phyloP scores from a whole-genome alignment of 2,797 vertebrate species.

The Sebastes jordani region DNA sequence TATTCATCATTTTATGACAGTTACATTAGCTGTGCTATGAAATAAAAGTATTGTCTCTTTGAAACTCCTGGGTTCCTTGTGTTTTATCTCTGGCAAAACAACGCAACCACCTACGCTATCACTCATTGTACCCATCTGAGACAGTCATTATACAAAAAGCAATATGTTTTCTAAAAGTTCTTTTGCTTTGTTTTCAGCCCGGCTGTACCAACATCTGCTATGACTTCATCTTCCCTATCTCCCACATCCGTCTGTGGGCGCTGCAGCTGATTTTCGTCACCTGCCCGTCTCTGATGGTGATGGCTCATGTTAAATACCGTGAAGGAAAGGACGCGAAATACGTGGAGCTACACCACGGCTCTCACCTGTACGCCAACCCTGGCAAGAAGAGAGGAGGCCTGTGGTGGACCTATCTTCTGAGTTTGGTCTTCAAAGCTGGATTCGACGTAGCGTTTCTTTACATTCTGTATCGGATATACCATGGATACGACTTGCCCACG shows the following conservation, averaged over 20 bases:
- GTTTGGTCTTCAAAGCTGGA: conserved; percentile 86
- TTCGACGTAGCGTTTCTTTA: conserved; percentile 89
- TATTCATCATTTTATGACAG: conserved; percentile 5
- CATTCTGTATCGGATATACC: conserved; percentile 86
- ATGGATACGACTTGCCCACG: conserved; percentile 87
- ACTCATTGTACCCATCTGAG: background rate
- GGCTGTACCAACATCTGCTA: conserved; percentile 93
- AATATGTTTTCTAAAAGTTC: background rate
- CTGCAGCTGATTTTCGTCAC: conserved; percentile 97
- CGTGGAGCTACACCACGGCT: conserved; percentile 55
- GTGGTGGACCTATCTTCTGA: conserved; percentile 95
- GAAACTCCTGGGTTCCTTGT: background rate
- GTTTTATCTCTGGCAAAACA: background rate
- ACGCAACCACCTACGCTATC: background rate
- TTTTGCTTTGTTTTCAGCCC: conserved; percentile 66
- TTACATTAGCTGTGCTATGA: background rate
- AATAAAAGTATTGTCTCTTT: background rate
- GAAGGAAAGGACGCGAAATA: conserved; percentile 85
- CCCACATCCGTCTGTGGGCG: conserved; percentile 96
- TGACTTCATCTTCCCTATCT: conserved; percentile 92
- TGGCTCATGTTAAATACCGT: conserved; percentile 91
- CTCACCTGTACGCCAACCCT: conserved; percentile 80
- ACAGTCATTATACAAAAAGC: background rate
- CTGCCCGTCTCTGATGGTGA: conserved; percentile 92
- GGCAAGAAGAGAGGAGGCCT: conserved; percentile 91